Conservation (phyloP, 2,888 invertebrate species). For the Trisateles emortualis region DNA sequence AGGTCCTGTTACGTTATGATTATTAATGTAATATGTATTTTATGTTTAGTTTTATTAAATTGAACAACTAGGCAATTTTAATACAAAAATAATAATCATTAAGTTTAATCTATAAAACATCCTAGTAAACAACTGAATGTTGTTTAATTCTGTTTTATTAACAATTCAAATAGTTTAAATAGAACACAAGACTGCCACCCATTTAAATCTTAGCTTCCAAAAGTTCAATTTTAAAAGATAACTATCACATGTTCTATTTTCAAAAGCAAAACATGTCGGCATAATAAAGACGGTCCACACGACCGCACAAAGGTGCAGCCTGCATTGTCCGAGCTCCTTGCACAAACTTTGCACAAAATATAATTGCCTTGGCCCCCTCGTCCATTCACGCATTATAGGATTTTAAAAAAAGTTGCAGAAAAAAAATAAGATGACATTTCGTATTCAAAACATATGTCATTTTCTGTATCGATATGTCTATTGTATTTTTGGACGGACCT, state of each 20-base stretch:
- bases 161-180: too few species aligned
- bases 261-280: conserved; percentile 68
- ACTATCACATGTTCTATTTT: conserved; percentile 62
- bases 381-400: conserved; percentile 54
- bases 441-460: conserved; percentile 85
- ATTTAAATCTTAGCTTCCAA: conserved; percentile 32
- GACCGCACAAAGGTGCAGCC: conserved; percentile 73
- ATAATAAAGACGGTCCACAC: conserved; percentile 69
- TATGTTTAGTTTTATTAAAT: too few species aligned
- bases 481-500: conserved; percentile 65
- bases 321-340: conserved; percentile 71
- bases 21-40: too few species aligned
- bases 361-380: conserved; percentile 82
- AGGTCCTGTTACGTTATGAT: too few species aligned
- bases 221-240: conserved; percentile 53
- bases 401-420: conserved; percentile 60
- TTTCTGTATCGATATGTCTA: conserved; percentile 78
- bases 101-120: too few species aligned
- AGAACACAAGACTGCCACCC: too few species aligned
- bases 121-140: too few species aligned
- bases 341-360: conserved; percentile 72
- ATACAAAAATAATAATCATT: too few species aligned
- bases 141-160: too few species aligned
- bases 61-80: too few species aligned
- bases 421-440: conserved; percentile 72